Conservation (phyloP, 2,797 vertebrate genomes). For the Lagocephalus sceleratus region DNA sequence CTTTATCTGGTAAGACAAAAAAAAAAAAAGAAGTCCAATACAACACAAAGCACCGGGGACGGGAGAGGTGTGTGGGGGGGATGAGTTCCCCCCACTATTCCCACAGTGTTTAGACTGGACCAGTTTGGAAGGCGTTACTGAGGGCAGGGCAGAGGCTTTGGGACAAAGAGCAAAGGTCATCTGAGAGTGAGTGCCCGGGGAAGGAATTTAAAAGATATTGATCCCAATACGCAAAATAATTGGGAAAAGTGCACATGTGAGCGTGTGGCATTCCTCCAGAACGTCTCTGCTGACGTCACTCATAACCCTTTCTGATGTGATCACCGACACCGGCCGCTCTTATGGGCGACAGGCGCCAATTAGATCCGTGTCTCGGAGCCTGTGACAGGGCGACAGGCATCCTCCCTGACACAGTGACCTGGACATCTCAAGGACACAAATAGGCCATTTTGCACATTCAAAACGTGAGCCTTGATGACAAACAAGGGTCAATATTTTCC, state of each 20-base stretch:
- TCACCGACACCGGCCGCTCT: conserved; percentile 24
- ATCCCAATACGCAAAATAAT: conserved; percentile 23
- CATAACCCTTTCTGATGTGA: conserved; percentile 10
- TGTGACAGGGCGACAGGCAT: conserved; percentile 31
- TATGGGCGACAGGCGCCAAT: conserved; percentile 49
- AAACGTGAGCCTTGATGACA: conserved; percentile 52
- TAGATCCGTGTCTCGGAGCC: conserved; percentile 44
- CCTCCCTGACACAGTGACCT: conserved; percentile 54
- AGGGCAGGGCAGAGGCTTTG: conserved; percentile 44
- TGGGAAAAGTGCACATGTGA: too few species aligned
- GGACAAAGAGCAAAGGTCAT: conserved; percentile 66
- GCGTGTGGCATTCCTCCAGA: not conserved
- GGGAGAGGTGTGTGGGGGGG: conserved; percentile 17
- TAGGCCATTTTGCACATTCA: conserved; percentile 48
- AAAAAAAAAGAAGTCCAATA: conserved; percentile 55
- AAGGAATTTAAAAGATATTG: conserved; percentile 30
- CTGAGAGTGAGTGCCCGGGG: conserved; percentile 28
- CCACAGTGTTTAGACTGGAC: conserved; percentile 64
- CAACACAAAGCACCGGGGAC: conserved; percentile 59
- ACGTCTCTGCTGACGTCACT: not conserved
- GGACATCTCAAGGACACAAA: conserved; percentile 58
- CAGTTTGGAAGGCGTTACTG: conserved; percentile 47
- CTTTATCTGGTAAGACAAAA: conserved; percentile 62
- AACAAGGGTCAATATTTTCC: conserved; percentile 65
- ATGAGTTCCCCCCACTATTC: conserved; percentile 31